Conservation (phyloP, 2,888 invertebrate species). For the Chloroclysta siterata region DNA sequence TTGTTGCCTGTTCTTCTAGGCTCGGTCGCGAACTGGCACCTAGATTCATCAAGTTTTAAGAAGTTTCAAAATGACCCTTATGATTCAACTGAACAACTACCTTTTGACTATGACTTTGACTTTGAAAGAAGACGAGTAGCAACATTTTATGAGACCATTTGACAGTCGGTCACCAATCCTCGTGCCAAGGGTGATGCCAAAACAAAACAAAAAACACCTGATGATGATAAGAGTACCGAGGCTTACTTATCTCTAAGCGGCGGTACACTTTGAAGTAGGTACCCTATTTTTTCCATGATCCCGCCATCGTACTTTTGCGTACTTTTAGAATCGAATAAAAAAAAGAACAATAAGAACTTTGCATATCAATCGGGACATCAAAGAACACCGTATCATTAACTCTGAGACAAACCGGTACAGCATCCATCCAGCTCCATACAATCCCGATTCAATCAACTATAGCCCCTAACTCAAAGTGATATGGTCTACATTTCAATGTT, state of each 20-base stretch:
- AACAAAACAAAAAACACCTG: too few relatives aligned
- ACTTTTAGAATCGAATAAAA: constrained; percentile 20
- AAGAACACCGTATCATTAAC: constrained; percentile 72
- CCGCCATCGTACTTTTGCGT: constrained; percentile 14
- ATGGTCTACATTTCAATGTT: constrained; percentile 29
- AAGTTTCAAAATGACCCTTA: too few relatives aligned
- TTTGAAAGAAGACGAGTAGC: too few relatives aligned
- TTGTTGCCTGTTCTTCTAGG: too few relatives aligned
- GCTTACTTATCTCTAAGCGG: neutral
- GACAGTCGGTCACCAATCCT: too few relatives aligned
- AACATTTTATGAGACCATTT: too few relatives aligned
- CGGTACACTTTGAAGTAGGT: constrained; percentile 21
- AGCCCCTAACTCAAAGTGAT: constrained; percentile 22
- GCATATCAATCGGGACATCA: constrained; percentile 78
- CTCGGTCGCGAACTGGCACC: too few relatives aligned
- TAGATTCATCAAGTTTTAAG: too few relatives aligned
- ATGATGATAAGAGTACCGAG: neutral
- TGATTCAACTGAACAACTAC: too few relatives aligned
- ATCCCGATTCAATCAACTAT: constrained; percentile 25
- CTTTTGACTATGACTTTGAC: too few relatives aligned
- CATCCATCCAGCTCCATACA: constrained; percentile 28
- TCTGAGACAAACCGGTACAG: constrained; percentile 52
- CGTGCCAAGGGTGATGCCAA: too few relatives aligned
- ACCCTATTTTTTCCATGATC: constrained; percentile 31
- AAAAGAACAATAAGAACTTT: constrained; percentile 66